These are phyloP conservation scores for Sthenelais limicola DNA, from an alignment of 2,888 invertebrate genomes.

Conservation along the genomic window DNA sequence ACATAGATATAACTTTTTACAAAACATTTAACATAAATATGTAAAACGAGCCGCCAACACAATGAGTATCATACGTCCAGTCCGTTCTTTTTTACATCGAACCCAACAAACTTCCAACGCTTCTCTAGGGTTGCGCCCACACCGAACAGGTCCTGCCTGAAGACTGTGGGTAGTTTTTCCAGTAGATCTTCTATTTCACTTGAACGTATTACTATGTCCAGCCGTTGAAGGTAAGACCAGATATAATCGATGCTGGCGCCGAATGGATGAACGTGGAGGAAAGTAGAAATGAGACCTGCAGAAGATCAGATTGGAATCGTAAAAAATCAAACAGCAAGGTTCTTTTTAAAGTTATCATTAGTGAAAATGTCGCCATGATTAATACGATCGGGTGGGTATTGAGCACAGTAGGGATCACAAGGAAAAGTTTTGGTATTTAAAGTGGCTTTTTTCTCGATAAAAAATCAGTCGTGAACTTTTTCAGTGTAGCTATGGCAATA, in stretches of 20 bases:
- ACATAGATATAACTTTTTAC: no score
- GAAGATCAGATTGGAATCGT: neutral
- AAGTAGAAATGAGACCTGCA: slow-evolving; percentile 86
- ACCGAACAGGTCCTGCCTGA: slow-evolving; percentile 84
- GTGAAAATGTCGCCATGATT: no score
- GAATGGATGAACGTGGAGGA: slow-evolving; percentile 92
- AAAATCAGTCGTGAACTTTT: no score
- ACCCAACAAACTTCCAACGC: slow-evolving; percentile 89
- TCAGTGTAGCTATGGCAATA: no score
- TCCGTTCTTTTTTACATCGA: slow-evolving; percentile 32
- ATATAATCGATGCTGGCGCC: slow-evolving; percentile 93
- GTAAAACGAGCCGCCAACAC: no score
- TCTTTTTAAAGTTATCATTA: no score
- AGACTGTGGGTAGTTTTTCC: slow-evolving; percentile 84
- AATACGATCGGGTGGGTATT: no score
- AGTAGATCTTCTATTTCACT: slow-evolving; percentile 78
- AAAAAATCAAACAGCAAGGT: no score
- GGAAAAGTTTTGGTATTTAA: no score
- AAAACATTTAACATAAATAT: no score
- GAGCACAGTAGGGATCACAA: no score
- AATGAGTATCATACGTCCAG: slow-evolving; percentile 2
- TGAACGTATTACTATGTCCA: slow-evolving; percentile 81
- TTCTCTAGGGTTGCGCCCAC: slow-evolving; percentile 89
- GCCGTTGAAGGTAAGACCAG: slow-evolving; percentile 89
- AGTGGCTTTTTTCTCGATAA: no score